Evolutionary conservation across 2,888 invertebrate species (phyloP).

Genomic region (Ferrisia virgata): DNA sequence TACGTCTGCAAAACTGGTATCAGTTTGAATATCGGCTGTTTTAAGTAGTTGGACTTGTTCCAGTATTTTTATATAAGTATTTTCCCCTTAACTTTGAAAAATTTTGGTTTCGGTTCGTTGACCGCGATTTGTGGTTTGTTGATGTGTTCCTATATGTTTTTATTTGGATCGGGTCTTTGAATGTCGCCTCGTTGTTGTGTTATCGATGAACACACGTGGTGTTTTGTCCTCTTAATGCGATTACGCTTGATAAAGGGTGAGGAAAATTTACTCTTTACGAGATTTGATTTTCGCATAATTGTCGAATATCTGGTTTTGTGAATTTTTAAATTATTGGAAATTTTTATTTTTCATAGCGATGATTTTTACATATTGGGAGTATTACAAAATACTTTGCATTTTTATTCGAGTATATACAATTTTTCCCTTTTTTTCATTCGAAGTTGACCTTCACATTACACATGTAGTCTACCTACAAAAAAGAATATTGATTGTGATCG

Average conservation of each 20-base stretch:
- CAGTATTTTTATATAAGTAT: neutral
- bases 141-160: neutral
- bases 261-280: no score
- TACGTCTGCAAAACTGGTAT: neutral
- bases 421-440: no score
- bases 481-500: no score
- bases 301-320: neutral
- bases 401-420: neutral
- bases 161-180: no score
- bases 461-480: no score
- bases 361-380: neutral
- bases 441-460: no score
- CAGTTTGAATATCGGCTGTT: neutral
- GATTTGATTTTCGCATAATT: neutral
- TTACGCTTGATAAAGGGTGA: no score
- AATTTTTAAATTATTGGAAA: neutral
- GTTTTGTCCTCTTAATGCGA: no score
- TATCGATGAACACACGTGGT: no score
- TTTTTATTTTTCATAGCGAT: neutral
- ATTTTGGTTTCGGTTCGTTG: neutral
- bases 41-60: conserved; percentile 10
- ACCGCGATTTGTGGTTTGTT: conserved; percentile 1
- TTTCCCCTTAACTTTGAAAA: neutral
- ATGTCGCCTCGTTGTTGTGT: no score
- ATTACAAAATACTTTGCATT: neutral